phyloP scores from a whole-genome alignment of 2,888 invertebrate species.

The Drosophila helvetica region DNA sequence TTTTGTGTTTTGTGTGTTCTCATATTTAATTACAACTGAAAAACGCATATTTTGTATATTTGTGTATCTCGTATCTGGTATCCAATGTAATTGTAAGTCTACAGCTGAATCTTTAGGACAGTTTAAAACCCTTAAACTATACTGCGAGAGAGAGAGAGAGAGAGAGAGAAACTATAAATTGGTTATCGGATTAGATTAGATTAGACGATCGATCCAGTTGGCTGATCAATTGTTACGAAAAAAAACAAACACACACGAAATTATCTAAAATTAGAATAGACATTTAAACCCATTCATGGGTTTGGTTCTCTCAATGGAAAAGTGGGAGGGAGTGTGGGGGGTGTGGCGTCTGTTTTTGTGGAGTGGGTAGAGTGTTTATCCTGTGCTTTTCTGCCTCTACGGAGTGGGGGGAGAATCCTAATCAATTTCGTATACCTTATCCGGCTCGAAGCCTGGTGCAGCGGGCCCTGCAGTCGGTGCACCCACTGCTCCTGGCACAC shows the following conservation, averaged over 20 bases:
- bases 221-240: no score
- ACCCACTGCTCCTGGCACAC: background rate
- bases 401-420: slow-evolving; percentile 39
- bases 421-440: slow-evolving; percentile 81
- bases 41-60: slow-evolving; percentile 9
- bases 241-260: no score
- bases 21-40: slow-evolving; percentile 53
- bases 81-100: slow-evolving; percentile 62
- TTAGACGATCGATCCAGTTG: no score
- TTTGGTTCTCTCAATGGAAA: no score
- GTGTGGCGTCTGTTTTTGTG: no score
- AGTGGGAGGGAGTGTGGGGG: no score
- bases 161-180: no score
- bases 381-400: no score
- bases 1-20: slow-evolving; percentile 13
- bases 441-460: slow-evolving; percentile 73
- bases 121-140: slow-evolving; percentile 55
- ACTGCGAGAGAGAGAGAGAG: slow-evolving; percentile 9
- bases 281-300: no score
- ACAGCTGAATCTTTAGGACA: slow-evolving; percentile 62
- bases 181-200: no score
- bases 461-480: slow-evolving; percentile 6
- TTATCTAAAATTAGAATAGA: no score
- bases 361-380: no score
- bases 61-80: slow-evolving; percentile 23